Percentiles rank a stretch among this genome's conserved stretches.
phyloP scores from a whole-genome alignment of 2,113 vertebrate species.

The Cynoglossus semilaevis region DNA sequence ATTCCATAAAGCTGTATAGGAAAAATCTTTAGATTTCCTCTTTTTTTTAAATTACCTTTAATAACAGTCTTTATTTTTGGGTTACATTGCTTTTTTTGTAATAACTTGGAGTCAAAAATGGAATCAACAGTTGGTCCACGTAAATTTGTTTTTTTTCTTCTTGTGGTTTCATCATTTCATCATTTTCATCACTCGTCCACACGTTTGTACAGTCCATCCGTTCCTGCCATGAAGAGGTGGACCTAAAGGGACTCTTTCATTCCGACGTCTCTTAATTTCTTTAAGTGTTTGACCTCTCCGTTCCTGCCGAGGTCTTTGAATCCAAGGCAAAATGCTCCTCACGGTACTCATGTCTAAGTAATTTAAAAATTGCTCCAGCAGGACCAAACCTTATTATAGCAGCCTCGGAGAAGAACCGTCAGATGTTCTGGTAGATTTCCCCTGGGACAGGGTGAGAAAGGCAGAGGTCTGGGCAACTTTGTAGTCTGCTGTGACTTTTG shows the following conservation, averaged over 20 bases:
- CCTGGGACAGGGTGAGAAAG: slow-evolving; percentile 1
- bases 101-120: no score
- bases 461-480: slow-evolving; percentile 28
- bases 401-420: slow-evolving; percentile 45
- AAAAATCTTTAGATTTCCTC: no score
- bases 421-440: slow-evolving; percentile 44
- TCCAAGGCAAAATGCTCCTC: slow-evolving; percentile 34
- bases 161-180: no score
- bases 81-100: no score
- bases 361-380: slow-evolving; percentile 60
- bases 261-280: slow-evolving; percentile 33
- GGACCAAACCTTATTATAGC: slow-evolving; percentile 52
- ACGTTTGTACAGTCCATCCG: no score
- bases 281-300: slow-evolving; percentile 56
- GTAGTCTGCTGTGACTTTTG: slow-evolving; percentile 33
- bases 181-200: no score
- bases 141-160: no score
- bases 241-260: slow-evolving; percentile 47
- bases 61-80: no score
- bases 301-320: slow-evolving; percentile 30
- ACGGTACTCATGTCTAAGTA: slow-evolving; percentile 51
- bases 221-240: slow-evolving; percentile 28
- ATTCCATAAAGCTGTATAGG: no score
- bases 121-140: no score
- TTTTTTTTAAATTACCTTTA: no score